phyloP scores from a whole-genome alignment of 2,888 invertebrate genomes.

The Neoascia interrupta region DNA sequence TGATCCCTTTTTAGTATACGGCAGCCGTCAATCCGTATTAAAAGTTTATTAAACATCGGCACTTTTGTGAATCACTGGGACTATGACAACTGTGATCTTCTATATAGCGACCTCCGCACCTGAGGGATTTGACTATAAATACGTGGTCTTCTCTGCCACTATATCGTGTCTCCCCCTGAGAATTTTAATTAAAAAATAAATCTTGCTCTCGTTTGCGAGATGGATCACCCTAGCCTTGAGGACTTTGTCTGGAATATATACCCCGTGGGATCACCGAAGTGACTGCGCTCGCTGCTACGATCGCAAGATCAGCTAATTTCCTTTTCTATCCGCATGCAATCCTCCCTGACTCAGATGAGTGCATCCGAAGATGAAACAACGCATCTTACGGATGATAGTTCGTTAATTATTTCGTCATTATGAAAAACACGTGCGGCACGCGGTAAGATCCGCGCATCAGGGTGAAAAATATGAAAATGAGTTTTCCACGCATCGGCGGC shows the following conservation, averaged over 20 bases:
- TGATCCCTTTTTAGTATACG: constrained; percentile 60
- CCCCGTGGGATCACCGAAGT: constrained; percentile 34
- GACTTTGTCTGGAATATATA: constrained; percentile 1
- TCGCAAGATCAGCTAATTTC: constrained; percentile 53
- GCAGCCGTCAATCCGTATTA: constrained; percentile 58
- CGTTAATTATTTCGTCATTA: constrained; percentile 77
- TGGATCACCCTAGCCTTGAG: too few species aligned
- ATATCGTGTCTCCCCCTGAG: background rate
- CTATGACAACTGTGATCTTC: constrained; percentile 48
- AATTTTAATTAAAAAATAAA: constrained; percentile 61
- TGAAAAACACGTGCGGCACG: constrained; percentile 78
- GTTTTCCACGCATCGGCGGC: constrained; percentile 79
- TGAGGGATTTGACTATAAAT: constrained; percentile 44
- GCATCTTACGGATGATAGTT: constrained; percentile 58
- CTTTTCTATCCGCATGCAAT: constrained; percentile 9
- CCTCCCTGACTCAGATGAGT: background rate
- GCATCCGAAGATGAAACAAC: constrained; percentile 40
- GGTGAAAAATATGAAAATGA: constrained; percentile 74
- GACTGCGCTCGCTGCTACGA: constrained; percentile 8
- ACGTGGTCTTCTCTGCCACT: background rate
- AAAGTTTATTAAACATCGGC: constrained; percentile 63
- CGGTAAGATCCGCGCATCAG: background rate
- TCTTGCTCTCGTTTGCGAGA: constrained; percentile 43
- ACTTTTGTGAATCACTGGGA: constrained; percentile 41
- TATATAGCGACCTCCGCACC: constrained; percentile 27